Evolutionary conservation across 1,140 invertebrate species (phyloP).

Genomic region (Cotesia chilonis): DNA sequence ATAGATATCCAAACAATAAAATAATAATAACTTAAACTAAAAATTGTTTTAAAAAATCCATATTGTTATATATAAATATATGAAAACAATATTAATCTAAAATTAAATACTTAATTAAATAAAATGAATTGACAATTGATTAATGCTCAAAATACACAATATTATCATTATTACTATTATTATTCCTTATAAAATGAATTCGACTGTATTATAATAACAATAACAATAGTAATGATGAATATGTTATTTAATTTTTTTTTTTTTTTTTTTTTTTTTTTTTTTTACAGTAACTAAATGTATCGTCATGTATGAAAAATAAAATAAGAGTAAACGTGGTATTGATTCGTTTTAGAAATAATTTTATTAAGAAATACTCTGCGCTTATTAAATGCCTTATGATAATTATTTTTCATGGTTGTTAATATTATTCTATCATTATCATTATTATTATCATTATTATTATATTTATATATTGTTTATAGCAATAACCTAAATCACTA

Average conservation of each 20-base stretch:
- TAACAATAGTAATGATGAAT: background rate
- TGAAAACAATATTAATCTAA: too few species aligned
- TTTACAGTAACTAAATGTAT: conserved; percentile 1
- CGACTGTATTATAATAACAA: conserved; percentile 2
- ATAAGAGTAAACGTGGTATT: conserved; percentile 33
- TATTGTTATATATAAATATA: too few species aligned
- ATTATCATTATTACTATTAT: background rate
- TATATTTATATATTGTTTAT: conserved; percentile 57
- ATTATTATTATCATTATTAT: too few species aligned
- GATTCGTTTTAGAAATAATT: conserved; percentile 61
- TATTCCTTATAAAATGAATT: too few species aligned
- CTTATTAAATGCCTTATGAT: conserved; percentile 67
- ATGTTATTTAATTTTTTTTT: too few species aligned
- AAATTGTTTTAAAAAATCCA: too few species aligned
- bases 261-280: too few species aligned
- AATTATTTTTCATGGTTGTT: conserved; percentile 61
- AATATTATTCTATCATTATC: conserved; percentile 53
- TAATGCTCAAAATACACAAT: background rate
- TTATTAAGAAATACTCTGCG: conserved; percentile 69
- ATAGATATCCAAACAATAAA: too few species aligned
- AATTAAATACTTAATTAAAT: too few species aligned
- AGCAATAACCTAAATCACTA: conserved; percentile 64
- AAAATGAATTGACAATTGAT: too few species aligned
- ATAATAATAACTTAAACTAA: too few species aligned
- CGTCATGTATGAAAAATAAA: conserved; percentile 31